phyloP scores from a whole-genome alignment of 2,888 invertebrate species.

The Endotricha flammealis region DNA sequence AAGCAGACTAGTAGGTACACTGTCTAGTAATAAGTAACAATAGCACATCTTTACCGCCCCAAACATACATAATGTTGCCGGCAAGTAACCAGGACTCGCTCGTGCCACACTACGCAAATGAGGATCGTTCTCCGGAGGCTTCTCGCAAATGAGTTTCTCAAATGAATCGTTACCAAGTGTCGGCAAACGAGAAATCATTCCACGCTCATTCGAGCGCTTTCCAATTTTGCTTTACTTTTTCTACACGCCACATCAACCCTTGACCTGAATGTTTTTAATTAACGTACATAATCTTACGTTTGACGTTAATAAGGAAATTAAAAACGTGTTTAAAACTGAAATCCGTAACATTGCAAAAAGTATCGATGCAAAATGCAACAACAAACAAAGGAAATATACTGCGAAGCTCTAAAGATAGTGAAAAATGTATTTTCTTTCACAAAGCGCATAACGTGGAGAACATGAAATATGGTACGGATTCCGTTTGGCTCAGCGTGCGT shows the following conservation, averaged over 20 bases:
- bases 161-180: slow-evolving; percentile 68
- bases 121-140: slow-evolving; percentile 57
- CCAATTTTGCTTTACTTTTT: slow-evolving; percentile 49
- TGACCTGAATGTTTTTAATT: slow-evolving; percentile 24
- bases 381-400: slow-evolving; percentile 54
- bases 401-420: slow-evolving; percentile 65
- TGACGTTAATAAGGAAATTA: slow-evolving; percentile 8
- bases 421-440: slow-evolving; percentile 76
- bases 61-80: slow-evolving; percentile 2
- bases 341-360: slow-evolving; percentile 23
- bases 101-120: slow-evolving; percentile 58
- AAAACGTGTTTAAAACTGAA: slow-evolving; percentile 13
- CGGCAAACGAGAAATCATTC: slow-evolving; percentile 56
- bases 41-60: not conserved
- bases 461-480: slow-evolving; percentile 75
- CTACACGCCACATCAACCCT: slow-evolving; percentile 14
- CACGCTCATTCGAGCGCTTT: slow-evolving; percentile 42
- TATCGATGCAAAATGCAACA: slow-evolving; percentile 36
- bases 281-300: slow-evolving; percentile 13
- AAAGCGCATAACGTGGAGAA: slow-evolving; percentile 71
- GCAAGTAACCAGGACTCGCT: slow-evolving; percentile 22
- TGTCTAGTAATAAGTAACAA: slow-evolving; percentile 6
- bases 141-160: slow-evolving; percentile 65
- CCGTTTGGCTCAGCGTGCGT: slow-evolving; percentile 65
- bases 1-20: not conserved